Conservation (phyloP, 1,140 invertebrate species). For the Caenorhabditis brenneri region DNA sequence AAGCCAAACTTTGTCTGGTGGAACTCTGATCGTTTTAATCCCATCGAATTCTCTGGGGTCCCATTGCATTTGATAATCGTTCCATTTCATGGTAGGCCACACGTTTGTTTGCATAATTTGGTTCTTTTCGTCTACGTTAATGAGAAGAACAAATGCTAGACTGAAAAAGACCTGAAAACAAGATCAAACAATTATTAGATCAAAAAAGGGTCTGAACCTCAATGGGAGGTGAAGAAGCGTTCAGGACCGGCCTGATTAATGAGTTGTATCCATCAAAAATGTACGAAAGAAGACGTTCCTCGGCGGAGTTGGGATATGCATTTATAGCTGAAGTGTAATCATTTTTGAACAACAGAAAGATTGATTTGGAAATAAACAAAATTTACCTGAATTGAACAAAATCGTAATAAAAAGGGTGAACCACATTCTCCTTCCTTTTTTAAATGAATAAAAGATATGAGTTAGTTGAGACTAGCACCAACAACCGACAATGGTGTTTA, state of each 20-base stretch:
- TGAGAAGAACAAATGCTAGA: constrained; percentile 95
- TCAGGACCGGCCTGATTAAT: constrained; percentile 94
- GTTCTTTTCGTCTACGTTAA: constrained; percentile 80
- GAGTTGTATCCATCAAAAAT: constrained; percentile 98
- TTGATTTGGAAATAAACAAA: too few species aligned
- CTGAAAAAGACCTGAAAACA: constrained; percentile 94
- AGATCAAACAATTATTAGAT: constrained; percentile 70
- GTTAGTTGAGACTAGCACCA: constrained; percentile 19
- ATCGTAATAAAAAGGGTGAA: background rate
- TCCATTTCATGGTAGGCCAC: constrained; percentile 77
- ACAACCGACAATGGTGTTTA: constrained; percentile 12
- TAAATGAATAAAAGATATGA: constrained; percentile 31
- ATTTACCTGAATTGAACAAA: background rate
- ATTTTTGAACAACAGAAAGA: too few species aligned
- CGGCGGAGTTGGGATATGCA: constrained; percentile 73
- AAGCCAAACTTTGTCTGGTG: constrained; percentile 98
- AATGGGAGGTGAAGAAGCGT: constrained; percentile 77
- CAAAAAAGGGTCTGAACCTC: background rate
- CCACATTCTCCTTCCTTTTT: constrained; percentile 10
- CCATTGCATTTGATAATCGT: constrained; percentile 95
- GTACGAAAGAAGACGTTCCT: constrained; percentile 91
- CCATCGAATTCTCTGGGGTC: constrained; percentile 95
- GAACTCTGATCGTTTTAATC: constrained; percentile 89
- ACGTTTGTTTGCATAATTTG: constrained; percentile 71
- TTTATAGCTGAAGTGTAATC: background rate